Evolutionary conservation across 1,140 invertebrate genomes (phyloP), one percentile per base, ranked within the genome.

Genomic region (Choristoneura fumiferana): DNA sequence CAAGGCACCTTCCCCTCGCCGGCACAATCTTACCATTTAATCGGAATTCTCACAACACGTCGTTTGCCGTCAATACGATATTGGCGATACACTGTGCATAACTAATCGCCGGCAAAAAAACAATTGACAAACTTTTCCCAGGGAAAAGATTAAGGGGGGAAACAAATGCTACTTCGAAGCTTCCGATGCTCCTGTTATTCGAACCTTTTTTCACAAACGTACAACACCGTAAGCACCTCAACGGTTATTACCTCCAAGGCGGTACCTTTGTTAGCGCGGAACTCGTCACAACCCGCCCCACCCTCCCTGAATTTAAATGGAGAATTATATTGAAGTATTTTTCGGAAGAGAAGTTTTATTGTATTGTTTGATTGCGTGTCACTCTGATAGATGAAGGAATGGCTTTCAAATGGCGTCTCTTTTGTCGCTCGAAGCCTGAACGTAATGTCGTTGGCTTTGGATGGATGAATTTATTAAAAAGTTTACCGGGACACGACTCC

Each of bases 301-400:
- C 70, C 77, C 81, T 78, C 73, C 59, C 79, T 84, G 86, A 86
- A 89, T 89, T 89, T 89, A 87, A 89, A 89, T 87, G 81, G 81
- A 61, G 76, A 87, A 89, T 89, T 89, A 87, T 86, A 87, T 82
- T 89, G 76, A 84, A 89, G 86, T 87, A 89, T 87, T 87, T 88
- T 89, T 84, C 78, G 76, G 73, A 68, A 81, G 79, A 84, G 81
- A 86, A 86, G 72, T 84, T 89, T 87, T 87, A 89, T 89, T 89
- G 82, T 89, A 87, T 87, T 89, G 83, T 87, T 87, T 89, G 86
- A 89, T 89, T 89, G 80, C 80, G 73, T 86, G 84, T 89, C 86
- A 84, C 76, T 78, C 77, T 84, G 80, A 86, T 86, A 84, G 80
- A 89, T 88, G 82, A 76, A 83, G 76, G 73, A 78, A 81, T 73